These are phyloP conservation scores for Australoheros scitulus DNA, from an alignment of 2,113 vertebrate species.

Conservation along the genomic window DNA sequence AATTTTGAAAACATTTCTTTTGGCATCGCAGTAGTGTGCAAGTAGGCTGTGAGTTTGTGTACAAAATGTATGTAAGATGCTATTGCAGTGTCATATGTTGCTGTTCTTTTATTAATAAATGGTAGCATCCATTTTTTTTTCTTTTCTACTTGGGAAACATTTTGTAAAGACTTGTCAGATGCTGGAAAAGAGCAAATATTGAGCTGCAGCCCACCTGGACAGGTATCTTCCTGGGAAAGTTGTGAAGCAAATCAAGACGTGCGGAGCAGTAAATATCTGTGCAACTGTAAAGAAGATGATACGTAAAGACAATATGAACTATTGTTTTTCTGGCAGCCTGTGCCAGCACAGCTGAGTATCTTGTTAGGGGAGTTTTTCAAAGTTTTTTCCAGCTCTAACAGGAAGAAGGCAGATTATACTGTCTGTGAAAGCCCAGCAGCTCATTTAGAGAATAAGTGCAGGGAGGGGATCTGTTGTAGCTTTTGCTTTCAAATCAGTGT, in stretches of 20 bases:
- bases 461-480: neutral
- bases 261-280: neutral
- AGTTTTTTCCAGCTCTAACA: neutral
- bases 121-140: neutral
- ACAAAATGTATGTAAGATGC: slow-evolving; percentile 27
- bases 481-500: neutral
- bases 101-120: neutral
- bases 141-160: neutral
- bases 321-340: neutral
- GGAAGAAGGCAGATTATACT: neutral
- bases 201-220: neutral
- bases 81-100: slow-evolving; percentile 22
- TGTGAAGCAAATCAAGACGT: neutral
- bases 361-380: neutral
- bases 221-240: slow-evolving; percentile 20
- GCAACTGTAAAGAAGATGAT: neutral
- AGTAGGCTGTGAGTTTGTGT: neutral
- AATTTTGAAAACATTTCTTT: neutral
- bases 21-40: neutral
- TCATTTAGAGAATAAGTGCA: neutral
- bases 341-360: too few species aligned
- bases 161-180: neutral
- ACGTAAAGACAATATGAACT: neutral
- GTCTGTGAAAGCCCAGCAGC: neutral
- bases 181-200: neutral